Evolutionary conservation across 2,797 vertebrate genomes (phyloP), one percentile per base, ranked within the genome.

Genomic region (Chaetophractus vellerosus): DNA sequence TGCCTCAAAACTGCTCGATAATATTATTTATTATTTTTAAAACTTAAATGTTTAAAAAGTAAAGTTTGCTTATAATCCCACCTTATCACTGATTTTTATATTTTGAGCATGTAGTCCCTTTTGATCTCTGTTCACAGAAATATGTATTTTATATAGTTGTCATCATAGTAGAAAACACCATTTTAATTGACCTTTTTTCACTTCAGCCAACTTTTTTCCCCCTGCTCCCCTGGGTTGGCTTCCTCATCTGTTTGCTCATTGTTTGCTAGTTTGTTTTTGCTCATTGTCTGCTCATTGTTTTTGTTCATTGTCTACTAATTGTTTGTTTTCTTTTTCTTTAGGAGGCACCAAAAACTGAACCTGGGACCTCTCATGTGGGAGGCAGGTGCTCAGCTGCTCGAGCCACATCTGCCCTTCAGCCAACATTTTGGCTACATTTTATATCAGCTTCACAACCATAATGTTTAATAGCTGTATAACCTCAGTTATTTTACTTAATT

Each of bases 401-500:
- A 45, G 45, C 45, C 45, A 45, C 45, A 45, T 45, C 45, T 10
- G 45, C 45, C 9, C 45, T 45, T 64, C 3, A 63, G 69, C 19
- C 80, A 85, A 59, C n/a, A 71, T 59, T 83, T 72, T 76, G 50
- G 64, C 48, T 79, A 68, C 18, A 63, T 72, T 92, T 92, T 93
- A 86, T 6, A 61, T 84, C 69, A 91, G 48, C 21, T 94, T 76
- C 45, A 87, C n/a, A 11, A 93, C 38, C 23, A 48, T 12, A 59
- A 55, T 38, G 71, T 85, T 95, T 69, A 88, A 45, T 2, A 74
- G 18, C 55, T 78, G 2, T 80, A 91, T 90, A 72, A 84, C 75
- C 5, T 89, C 64, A 96, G 57, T 79, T 92, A 69, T 31, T 94
- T n/a, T 57, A 96, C 55, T 48, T 88, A 90, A 63, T 92, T 93